Conservation (phyloP, 1,140 invertebrate species). For the Drosophila carrolli region DNA sequence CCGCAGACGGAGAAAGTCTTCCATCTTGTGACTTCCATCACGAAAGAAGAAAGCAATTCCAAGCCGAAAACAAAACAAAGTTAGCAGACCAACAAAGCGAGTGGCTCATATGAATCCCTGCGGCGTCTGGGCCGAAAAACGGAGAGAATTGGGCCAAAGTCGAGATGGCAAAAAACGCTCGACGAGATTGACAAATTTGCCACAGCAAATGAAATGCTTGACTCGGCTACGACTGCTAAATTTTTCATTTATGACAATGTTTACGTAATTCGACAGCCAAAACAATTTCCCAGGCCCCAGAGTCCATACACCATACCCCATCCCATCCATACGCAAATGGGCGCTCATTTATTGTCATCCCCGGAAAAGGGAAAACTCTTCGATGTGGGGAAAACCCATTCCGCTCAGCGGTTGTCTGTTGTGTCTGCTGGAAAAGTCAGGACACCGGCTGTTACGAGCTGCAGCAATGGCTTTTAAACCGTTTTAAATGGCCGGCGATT, state of each 20-base stretch:
- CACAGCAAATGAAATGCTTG: conserved; percentile 65
- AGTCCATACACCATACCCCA: neutral
- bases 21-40: conserved; percentile 36
- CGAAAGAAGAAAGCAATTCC: conserved; percentile 12
- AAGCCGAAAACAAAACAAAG: conserved; percentile 64
- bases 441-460: conserved; percentile 40
- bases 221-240: conserved; percentile 55
- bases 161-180: conserved; percentile 35
- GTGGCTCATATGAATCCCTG: conserved; percentile 55
- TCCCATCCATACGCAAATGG: conserved; percentile 57
- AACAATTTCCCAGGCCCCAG: conserved; percentile 58
- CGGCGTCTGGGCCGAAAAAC: conserved; percentile 52
- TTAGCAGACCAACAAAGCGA: conserved; percentile 7
- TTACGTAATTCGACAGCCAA: conserved; percentile 81
- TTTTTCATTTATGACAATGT: conserved; percentile 83
- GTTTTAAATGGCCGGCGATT: conserved; percentile 75
- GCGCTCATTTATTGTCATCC: conserved; percentile 69
- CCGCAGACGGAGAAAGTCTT: conserved; percentile 50
- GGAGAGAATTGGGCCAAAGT: conserved; percentile 21
- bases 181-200: conserved; percentile 76
- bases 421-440: conserved; percentile 11
- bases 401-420: conserved; percentile 26
- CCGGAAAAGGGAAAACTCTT: conserved; percentile 19
- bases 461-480: conserved; percentile 58
- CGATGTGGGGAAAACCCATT: conserved; percentile 14